phyloP scores from a whole-genome alignment of 2,113 vertebrate genomes.

The Gymnogyps californianus region DNA sequence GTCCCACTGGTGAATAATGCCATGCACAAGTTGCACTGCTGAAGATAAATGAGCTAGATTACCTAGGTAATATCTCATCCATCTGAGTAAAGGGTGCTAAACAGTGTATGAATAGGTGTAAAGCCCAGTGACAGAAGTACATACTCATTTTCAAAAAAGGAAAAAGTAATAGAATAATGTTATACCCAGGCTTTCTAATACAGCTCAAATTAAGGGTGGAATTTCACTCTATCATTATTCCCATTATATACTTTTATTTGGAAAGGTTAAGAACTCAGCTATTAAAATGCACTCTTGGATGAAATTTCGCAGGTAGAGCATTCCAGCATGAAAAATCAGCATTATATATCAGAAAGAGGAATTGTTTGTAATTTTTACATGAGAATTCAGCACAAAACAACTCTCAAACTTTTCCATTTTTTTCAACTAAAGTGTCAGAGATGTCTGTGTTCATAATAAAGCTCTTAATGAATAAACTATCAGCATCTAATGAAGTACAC shows the following conservation, averaged over 20 bases:
- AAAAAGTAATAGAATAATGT: constrained; percentile 13
- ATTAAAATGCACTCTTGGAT: constrained; percentile 13
- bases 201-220: constrained; percentile 4
- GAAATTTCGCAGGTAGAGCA: constrained; percentile 8
- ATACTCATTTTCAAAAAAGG: neutral
- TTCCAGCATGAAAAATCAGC: neutral
- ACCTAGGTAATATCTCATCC: neutral
- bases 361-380: neutral
- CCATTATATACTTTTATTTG: neutral
- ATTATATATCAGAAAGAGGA: neutral
- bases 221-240: constrained; percentile 32
- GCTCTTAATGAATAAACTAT: neutral
- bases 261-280: neutral
- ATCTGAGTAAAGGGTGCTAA: neutral
- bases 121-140: constrained; percentile 1
- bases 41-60: constrained; percentile 22
- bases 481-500: neutral
- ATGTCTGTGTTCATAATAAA: neutral
- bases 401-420: neutral
- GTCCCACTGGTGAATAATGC: neutral
- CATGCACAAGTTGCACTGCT: neutral
- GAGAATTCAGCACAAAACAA: neutral
- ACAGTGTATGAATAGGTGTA: neutral
- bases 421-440: neutral
- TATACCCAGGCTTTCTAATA: neutral